phyloP scores from a whole-genome alignment of 2,888 invertebrate genomes.

The Thelaira solivaga region DNA sequence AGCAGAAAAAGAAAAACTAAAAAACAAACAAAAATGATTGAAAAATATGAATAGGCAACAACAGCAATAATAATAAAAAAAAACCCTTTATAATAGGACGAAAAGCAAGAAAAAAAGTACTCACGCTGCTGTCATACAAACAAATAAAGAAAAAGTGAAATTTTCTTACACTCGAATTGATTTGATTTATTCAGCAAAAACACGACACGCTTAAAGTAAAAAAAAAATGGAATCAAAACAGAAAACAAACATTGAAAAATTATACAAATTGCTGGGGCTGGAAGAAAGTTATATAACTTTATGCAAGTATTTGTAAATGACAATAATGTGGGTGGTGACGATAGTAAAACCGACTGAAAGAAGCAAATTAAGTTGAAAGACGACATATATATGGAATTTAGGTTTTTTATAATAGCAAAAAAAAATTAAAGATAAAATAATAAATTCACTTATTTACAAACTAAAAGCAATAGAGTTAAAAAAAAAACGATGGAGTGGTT shows the following conservation, averaged over 20 bases:
- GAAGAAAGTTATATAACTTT: background rate
- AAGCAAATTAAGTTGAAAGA: no score
- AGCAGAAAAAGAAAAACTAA: no score
- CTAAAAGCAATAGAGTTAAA: no score
- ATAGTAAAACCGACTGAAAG: background rate
- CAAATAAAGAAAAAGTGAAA: constrained; percentile 3
- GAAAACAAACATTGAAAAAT: background rate
- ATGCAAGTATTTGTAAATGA: background rate
- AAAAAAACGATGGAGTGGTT: no score
- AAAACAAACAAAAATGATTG: no score
- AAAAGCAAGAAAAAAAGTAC: background rate
- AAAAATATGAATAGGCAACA: background rate
- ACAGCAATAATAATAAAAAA: background rate
- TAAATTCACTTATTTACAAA: no score
- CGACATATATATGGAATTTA: no score
- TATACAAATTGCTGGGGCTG: constrained; percentile 9
- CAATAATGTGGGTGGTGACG: constrained; percentile 22
- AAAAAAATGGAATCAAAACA: background rate
- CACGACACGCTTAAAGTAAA: constrained; percentile 17
- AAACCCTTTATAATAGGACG: background rate
- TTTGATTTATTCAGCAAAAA: constrained; percentile 51
- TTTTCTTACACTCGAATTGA: constrained; percentile 21
- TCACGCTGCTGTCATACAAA: background rate
- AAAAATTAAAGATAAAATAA: no score
- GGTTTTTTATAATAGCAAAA: no score